phyloP scores from a whole-genome alignment of 2,797 vertebrate genomes.

The Ibycter americanus region DNA sequence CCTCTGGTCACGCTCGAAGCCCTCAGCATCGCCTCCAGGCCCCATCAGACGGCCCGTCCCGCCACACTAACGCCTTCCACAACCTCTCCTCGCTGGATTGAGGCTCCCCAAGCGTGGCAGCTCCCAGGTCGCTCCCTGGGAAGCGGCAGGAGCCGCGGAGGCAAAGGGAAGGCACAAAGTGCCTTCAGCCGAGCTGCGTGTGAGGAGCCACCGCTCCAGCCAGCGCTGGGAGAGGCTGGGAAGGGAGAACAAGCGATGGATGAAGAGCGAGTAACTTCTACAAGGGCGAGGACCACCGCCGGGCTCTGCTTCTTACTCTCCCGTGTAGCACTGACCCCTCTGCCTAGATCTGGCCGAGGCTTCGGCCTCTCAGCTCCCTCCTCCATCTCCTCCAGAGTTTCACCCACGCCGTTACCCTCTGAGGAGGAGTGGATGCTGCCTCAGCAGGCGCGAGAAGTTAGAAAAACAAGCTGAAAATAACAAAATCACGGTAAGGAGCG shows the following conservation, averaged over 20 bases:
- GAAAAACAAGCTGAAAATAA: not conserved
- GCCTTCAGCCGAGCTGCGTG: fast-evolving
- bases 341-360: not conserved
- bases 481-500: not conserved
- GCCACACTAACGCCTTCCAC: not conserved
- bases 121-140: not conserved
- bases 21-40: not conserved
- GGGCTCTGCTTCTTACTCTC: too few species aligned
- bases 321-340: too few species aligned
- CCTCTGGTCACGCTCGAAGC: not conserved
- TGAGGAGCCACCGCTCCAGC: not conserved
- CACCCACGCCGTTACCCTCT: not conserved
- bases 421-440: not conserved
- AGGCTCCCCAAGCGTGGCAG: not conserved
- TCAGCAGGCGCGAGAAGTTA: not conserved
- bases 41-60: not conserved
- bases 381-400: not conserved
- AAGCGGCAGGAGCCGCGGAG: not conserved
- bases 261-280: not conserved
- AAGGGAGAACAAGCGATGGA: not conserved
- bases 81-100: not conserved
- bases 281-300: too few species aligned
- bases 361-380: not conserved
- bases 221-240: not conserved
- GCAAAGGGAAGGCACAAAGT: not conserved